Conservation (phyloP, 2,888 invertebrate genomes). For the Apoderus coryli region DNA sequence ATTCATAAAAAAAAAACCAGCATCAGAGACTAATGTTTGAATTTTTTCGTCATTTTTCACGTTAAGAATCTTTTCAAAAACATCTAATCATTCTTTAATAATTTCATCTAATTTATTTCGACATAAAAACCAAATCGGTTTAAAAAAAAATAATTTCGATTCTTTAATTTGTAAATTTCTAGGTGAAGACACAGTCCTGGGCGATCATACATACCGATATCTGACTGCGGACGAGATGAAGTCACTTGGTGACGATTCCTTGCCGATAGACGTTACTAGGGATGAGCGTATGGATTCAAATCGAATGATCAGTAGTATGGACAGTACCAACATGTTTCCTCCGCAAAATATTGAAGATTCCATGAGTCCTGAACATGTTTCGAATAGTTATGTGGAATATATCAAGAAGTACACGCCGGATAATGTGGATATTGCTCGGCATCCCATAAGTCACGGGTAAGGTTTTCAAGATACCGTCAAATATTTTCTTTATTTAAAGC, state of each 20-base stretch:
- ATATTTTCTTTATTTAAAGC: too few species aligned
- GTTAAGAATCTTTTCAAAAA: too few species aligned
- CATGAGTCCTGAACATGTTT: slow-evolving; percentile 46
- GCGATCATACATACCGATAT: slow-evolving; percentile 83
- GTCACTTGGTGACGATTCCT: slow-evolving; percentile 81
- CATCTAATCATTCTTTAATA: too few species aligned
- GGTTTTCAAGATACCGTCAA: too few species aligned
- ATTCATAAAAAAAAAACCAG: too few species aligned
- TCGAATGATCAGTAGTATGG: slow-evolving; percentile 37
- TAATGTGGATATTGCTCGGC: slow-evolving; percentile 41
- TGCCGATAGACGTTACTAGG: slow-evolving; percentile 84
- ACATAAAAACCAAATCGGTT: slow-evolving; percentile 1
- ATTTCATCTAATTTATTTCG: too few species aligned
- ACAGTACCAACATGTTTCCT: slow-evolving; percentile 34
- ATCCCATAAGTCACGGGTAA: slow-evolving; percentile 49
- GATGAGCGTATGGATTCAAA: slow-evolving; percentile 72
- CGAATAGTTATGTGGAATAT: slow-evolving; percentile 34
- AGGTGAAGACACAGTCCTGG: slow-evolving; percentile 86
- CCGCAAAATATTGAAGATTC: slow-evolving; percentile 45
- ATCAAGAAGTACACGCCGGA: slow-evolving; percentile 42
- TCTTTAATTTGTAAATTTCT: slow-evolving; percentile 16
- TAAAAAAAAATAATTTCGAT: not conserved
- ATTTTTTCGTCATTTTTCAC: too few species aligned
- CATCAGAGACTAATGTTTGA: too few species aligned
- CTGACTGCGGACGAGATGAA: slow-evolving; percentile 93